phyloP scores from a whole-genome alignment of 1,140 invertebrate species.

The Harpegnathos saltator region DNA sequence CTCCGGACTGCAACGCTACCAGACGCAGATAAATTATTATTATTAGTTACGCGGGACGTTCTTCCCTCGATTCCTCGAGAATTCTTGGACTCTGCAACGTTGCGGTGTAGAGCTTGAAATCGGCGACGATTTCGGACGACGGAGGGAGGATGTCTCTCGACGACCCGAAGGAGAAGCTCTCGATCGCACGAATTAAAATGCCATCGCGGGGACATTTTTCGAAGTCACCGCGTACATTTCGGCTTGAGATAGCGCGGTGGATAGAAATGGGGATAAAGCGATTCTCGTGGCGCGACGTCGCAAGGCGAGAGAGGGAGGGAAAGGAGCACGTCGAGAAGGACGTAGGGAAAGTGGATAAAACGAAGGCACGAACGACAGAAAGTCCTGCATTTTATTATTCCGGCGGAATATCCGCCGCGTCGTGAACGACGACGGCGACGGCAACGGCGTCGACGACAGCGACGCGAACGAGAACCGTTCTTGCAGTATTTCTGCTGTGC shows the following conservation, averaged over 20 bases:
- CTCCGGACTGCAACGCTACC: no score
- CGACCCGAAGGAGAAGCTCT: background rate
- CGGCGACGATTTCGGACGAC: no score
- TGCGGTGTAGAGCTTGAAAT: no score
- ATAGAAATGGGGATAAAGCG: conserved; percentile 40
- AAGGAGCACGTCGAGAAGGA: background rate
- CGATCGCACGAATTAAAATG: background rate
- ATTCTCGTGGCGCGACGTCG: conserved; percentile 30
- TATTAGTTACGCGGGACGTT: no score
- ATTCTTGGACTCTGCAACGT: no score
- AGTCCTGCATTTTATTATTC: conserved; percentile 72
- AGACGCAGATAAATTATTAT: no score
- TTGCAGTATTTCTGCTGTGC: conserved; percentile 65
- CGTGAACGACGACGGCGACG: no score
- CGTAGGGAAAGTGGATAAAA: conserved; percentile 32
- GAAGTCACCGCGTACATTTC: background rate
- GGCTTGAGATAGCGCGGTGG: conserved; percentile 11
- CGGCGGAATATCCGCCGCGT: conserved; percentile 63
- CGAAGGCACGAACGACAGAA: conserved; percentile 21
- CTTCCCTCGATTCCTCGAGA: no score
- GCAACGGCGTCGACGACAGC: conserved; percentile 15
- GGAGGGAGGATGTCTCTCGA: no score
- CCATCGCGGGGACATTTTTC: background rate
- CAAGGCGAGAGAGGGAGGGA: background rate
- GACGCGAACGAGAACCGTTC: conserved; percentile 45